These are phyloP conservation scores for Sesia apiformis DNA, from an alignment of 2,888 invertebrate genomes.

Conservation along the genomic window DNA sequence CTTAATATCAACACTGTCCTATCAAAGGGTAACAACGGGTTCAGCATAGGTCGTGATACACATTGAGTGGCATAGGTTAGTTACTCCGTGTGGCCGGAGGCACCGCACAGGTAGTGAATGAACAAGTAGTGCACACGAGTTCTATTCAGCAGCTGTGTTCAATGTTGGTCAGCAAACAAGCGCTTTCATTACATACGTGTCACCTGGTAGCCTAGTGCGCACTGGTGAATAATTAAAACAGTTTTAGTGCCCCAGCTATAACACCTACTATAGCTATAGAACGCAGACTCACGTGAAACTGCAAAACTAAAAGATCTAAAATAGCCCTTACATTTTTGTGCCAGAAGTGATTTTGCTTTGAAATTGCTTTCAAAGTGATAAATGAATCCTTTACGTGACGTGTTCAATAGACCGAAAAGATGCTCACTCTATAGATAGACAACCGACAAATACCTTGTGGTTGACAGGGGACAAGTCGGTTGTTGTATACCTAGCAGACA, in stretches of 20 bases:
- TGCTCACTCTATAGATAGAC: too few species aligned
- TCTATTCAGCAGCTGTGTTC: slow-evolving; percentile 43
- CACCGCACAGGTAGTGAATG: slow-evolving; percentile 50
- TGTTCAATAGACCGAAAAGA: too few species aligned
- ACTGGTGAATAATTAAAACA: neutral
- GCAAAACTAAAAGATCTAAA: too few species aligned
- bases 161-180: slow-evolving; percentile 54
- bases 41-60: slow-evolving; percentile 2
- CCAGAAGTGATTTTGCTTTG: too few species aligned
- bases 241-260: neutral
- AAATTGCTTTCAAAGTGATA: too few species aligned
- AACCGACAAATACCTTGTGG: too few species aligned
- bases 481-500: too few species aligned
- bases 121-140: slow-evolving; percentile 45
- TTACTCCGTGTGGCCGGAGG: slow-evolving; percentile 38
- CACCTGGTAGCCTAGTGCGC: slow-evolving; percentile 56
- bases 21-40: slow-evolving; percentile 12
- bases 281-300: too few species aligned
- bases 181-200: slow-evolving; percentile 46
- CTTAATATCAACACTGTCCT: neutral
- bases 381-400: too few species aligned
- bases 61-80: slow-evolving; percentile 31
- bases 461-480: too few species aligned
- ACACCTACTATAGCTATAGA: too few species aligned
- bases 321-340: too few species aligned